Evolutionary conservation across 2,797 vertebrate species (phyloP).

Genomic region (Aphelocoma californica): DNA sequence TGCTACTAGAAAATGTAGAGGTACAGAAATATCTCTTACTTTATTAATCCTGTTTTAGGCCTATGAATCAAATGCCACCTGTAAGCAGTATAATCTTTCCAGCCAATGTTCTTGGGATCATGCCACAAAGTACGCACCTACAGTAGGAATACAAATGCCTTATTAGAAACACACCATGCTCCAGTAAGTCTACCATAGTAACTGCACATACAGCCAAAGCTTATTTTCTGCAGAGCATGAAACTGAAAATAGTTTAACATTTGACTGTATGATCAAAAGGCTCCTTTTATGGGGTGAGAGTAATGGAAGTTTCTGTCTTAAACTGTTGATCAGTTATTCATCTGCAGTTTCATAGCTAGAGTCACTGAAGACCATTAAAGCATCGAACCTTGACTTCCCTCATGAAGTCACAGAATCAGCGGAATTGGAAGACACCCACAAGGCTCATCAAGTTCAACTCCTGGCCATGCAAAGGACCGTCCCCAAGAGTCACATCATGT

Average conservation of each 20-base stretch:
- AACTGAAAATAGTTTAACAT: neutral
- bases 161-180: neutral
- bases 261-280: neutral
- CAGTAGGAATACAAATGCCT: neutral
- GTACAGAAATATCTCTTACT: constrained; percentile 74
- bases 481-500: neutral
- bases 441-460: neutral
- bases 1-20: neutral
- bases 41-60: constrained; percentile 96
- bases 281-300: neutral
- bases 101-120: constrained; percentile 95
- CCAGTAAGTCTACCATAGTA: neutral
- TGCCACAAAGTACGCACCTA: constrained; percentile 97
- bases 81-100: constrained; percentile 99
- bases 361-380: neutral
- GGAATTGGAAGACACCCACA: neutral
- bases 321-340: neutral
- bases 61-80: constrained; percentile 98
- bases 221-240: neutral
- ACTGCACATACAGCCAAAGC: neutral
- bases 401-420: neutral
- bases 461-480: neutral
- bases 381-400: fast-evolving
- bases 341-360: neutral
- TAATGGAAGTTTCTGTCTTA: neutral